Evolutionary conservation across 2,888 invertebrate species (phyloP), one percentile per base, ranked within the genome.

Genomic region (Ichneumoninae sp.): DNA sequence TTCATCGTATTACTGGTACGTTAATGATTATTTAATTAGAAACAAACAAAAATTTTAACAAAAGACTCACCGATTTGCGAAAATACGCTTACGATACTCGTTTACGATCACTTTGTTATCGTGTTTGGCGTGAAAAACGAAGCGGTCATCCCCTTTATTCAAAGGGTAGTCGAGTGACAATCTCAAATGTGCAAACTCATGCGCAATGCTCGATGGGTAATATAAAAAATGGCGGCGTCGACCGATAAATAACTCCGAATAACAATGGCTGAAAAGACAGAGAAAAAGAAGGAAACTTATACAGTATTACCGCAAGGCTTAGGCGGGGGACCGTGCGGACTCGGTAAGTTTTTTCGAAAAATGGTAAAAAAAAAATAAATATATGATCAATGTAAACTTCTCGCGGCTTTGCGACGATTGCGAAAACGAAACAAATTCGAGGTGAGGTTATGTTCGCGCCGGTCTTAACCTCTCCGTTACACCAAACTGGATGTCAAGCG

Each of bases 271-370:
- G 79, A 85, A 10, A 47, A 13, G 0, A 16, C 16, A 4, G 16
- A 47, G 44, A 10, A 3, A 16, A 1, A 66, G 30, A 79, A 85
- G 6, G 54, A 52, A 8, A 63, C 47, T 36, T 84, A 86, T 60
- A 50, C 83, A 5, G 95, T 95, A 68, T 91, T 95, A 80, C 91
- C 95, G 3, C 88, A 91, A 60, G 94, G 94, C 86, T 92, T 93
- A 86, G 93, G 94, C 2, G 94, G 94, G 70, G 95, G 95, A 40
- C 96, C 96, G 63, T 95, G 94, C 88, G 95, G 95, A 26, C 90
- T 95, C 90, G 95, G 96, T 95, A 93, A 88, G 85, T 70, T 69
- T 63, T 63, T 60, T 69, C 3, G 3, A 13, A 36, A 65, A 33
- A 63, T 8, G 40, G 13, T 13, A 0, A 5, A 5, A 8, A 63